Conservation (phyloP, 2,113 vertebrate species). For the Dicrurus megarhynchus region DNA sequence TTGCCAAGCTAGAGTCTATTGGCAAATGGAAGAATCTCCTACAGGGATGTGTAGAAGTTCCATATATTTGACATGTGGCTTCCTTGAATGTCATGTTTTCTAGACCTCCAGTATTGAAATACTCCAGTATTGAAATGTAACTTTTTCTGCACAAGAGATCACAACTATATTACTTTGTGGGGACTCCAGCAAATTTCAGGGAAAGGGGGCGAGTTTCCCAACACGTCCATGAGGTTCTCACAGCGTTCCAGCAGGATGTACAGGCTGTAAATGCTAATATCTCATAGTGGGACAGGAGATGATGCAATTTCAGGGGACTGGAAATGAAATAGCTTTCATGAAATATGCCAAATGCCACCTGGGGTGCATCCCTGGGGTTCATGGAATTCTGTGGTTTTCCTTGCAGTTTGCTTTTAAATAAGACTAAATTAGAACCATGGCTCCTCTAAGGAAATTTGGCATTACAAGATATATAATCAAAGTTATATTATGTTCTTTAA, state of each 20-base stretch:
- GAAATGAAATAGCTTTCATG: neutral
- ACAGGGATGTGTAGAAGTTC: neutral
- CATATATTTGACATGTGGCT: neutral
- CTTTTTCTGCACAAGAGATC: neutral
- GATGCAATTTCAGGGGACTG: neutral
- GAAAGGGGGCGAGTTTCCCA: neutral
- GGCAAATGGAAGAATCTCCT: neutral
- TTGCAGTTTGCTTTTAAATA: conserved; percentile 9
- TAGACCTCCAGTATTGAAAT: neutral
- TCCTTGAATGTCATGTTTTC: neutral
- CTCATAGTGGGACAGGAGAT: neutral
- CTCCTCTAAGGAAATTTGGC: neutral
- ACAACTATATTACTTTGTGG: neutral
- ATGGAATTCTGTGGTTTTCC: conserved; percentile 18
- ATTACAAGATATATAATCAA: neutral
- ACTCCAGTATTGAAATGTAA: neutral
- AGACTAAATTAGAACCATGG: neutral
- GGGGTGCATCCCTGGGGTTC: neutral
- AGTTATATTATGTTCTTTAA: neutral
- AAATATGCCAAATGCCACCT: neutral
- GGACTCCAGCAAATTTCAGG: neutral
- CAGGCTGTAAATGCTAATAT: neutral
- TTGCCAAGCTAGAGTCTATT: neutral
- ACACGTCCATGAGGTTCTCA: neutral
- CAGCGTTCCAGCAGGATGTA: neutral